These are phyloP conservation scores for Apotomis turbidana DNA, from an alignment of 2,888 invertebrate genomes.

Conservation along the genomic window DNA sequence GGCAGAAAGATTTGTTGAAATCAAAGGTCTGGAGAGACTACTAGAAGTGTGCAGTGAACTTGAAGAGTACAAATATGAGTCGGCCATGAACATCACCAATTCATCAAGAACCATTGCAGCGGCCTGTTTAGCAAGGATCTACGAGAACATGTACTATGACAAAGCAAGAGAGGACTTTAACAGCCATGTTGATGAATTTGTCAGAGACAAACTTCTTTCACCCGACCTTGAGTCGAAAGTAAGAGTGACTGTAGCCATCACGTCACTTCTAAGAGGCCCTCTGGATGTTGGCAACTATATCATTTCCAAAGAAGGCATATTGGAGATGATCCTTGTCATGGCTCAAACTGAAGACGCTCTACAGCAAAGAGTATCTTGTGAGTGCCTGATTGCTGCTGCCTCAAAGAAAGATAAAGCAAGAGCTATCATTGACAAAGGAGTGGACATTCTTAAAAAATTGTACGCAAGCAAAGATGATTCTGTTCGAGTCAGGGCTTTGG, in stretches of 20 bases:
- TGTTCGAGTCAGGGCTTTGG: conserved; percentile 94
- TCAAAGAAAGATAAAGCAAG: conserved; percentile 98
- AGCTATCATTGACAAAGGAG: conserved; percentile 94
- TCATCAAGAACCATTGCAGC: conserved; percentile 96
- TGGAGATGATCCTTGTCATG: conserved; percentile 98
- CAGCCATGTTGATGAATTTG: conserved; percentile 91
- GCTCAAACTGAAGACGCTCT: conserved; percentile 95
- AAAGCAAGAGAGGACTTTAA: conserved; percentile 88
- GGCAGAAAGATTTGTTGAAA: conserved; percentile 94
- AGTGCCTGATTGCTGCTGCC: conserved; percentile 97
- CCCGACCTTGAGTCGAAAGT: conserved; percentile 96
- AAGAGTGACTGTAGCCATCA: conserved; percentile 93
- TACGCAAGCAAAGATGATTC: conserved; percentile 95
- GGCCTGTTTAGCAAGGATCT: conserved; percentile 94
- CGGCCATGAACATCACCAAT: conserved; percentile 93
- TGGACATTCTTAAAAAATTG: conserved; percentile 95
- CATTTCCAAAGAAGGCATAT: conserved; percentile 92
- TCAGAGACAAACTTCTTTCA: conserved; percentile 92
- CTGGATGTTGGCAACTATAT: conserved; percentile 96
- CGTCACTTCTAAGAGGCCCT: conserved; percentile 95
- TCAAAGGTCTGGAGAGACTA: conserved; percentile 87
- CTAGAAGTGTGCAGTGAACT: conserved; percentile 97
- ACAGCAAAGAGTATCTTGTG: conserved; percentile 97
- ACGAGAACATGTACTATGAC: conserved; percentile 98
- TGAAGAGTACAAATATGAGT: conserved; percentile 96